Evolutionary conservation across 2,888 invertebrate species (phyloP).

Genomic region (Oasisia sp.): DNA sequence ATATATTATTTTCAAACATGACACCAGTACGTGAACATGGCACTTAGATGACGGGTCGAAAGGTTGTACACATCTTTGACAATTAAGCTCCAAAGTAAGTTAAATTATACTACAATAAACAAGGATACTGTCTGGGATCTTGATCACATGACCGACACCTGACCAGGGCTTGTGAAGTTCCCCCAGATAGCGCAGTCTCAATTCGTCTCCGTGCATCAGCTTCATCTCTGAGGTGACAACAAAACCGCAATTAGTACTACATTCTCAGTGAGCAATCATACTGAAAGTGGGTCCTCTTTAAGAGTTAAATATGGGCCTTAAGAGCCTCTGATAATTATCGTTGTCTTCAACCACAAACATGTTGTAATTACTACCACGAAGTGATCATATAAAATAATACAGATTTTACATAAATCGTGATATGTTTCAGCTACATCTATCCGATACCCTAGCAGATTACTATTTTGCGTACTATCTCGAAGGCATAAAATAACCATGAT

Average conservation of each 20-base stretch:
- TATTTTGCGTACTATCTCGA: too few relatives aligned
- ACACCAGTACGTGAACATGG: too few relatives aligned
- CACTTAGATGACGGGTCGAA: too few relatives aligned
- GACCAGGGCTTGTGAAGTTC: slow-evolving; percentile 95
- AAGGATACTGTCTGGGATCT: slow-evolving; percentile 69
- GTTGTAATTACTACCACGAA: not conserved
- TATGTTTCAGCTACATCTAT: not conserved
- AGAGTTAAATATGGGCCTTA: not conserved
- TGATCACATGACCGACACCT: slow-evolving; percentile 97
- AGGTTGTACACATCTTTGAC: too few relatives aligned
- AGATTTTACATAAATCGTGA: not conserved
- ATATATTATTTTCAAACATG: too few relatives aligned
- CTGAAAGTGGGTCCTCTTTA: not conserved
- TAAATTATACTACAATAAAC: too few relatives aligned
- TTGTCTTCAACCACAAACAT: not conserved
- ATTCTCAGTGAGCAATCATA: too few relatives aligned
- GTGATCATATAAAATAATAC: not conserved
- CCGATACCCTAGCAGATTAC: not conserved
- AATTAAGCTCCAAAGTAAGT: too few relatives aligned
- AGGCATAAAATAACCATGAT: not conserved
- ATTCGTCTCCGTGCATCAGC: slow-evolving; percentile 98
- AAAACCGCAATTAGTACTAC: not conserved
- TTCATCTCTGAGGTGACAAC: slow-evolving; percentile 81
- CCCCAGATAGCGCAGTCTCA: slow-evolving; percentile 88
- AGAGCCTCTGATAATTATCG: not conserved